Evolutionary conservation across 2,113 vertebrate genomes (phyloP), one percentile per base, ranked within the genome.

Genomic region (Grus americana): DNA sequence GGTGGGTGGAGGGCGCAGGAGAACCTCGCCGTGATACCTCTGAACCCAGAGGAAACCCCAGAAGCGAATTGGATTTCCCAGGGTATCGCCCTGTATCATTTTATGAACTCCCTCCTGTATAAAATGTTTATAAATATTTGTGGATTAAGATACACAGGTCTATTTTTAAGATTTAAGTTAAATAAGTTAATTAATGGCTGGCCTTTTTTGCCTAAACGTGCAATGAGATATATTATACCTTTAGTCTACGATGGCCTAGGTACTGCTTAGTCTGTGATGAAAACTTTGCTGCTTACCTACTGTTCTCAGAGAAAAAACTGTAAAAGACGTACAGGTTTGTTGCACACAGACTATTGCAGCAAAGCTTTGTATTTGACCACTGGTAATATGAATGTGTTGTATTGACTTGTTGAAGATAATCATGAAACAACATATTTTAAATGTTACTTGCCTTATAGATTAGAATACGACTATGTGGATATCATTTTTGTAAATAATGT

Each of bases 391-490:
- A 98, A 94, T 96, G 89, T 97, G 98, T 97, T 94, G 94, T 89
- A 87, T 92, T 92, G 94, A 98, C 96, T 97, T 88, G 89, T 72
- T 83, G 96, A 98, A 97, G 94, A 97, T 96, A 96, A 98, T 94
- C 94, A 93, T 88, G 91, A 98, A 93, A 94, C 93, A 86, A 96
- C 97, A 96, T 96, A 96, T 97, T 98, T 97, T 95, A 96, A 97
- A 97, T 93, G 86, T 98, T 96, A 94, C 97, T 98, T 98, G 98
- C 98, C 98, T 99, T 98, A 98, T 98, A 97, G 98, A 82, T 97
- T 97, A 98, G 88, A 79, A 88, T 94, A 94, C 66, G 34, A 96
- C 93, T 96, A 67, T 96, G 96, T 98, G 93, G 85, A 59, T 96
- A 97, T 97, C 82, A 94, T 96, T 95, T 98, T 98, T 98, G 98